These are phyloP conservation scores for Oxyteleia sp. DNA, from an alignment of 2,888 invertebrate species.

Conservation along the genomic window DNA sequence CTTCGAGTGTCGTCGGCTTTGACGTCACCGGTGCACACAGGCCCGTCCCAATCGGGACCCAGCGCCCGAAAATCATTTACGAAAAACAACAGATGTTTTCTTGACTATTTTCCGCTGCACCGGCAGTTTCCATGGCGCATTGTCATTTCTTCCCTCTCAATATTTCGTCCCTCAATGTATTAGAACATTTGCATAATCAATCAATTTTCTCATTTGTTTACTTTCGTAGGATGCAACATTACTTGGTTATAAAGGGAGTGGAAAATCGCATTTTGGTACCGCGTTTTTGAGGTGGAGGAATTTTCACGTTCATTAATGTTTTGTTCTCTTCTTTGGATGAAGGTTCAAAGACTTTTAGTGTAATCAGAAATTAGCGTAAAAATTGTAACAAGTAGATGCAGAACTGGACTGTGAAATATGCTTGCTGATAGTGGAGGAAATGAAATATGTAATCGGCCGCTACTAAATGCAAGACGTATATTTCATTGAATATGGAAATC, in stretches of 20 bases:
- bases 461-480: conserved; percentile 16
- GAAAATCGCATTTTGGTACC: no score
- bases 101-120: no score
- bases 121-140: no score
- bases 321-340: no score
- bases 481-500: conserved; percentile 13
- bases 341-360: neutral
- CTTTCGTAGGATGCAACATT: neutral
- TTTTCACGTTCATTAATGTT: neutral
- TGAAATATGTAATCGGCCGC: neutral
- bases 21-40: conserved; percentile 82
- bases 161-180: no score
- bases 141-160: no score
- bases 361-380: neutral
- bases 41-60: conserved; percentile 55
- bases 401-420: neutral
- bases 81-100: no score
- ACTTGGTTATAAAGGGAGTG: no score
- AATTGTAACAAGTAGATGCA: neutral
- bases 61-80: no score
- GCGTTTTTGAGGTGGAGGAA: neutral
- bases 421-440: neutral
- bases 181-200: neutral
- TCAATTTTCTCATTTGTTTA: neutral
- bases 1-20: conserved; percentile 79